Evolutionary conservation across 2,113 vertebrate species (phyloP), one percentile per base, ranked within the genome.

Genomic region (Atherinomorus stipes): DNA sequence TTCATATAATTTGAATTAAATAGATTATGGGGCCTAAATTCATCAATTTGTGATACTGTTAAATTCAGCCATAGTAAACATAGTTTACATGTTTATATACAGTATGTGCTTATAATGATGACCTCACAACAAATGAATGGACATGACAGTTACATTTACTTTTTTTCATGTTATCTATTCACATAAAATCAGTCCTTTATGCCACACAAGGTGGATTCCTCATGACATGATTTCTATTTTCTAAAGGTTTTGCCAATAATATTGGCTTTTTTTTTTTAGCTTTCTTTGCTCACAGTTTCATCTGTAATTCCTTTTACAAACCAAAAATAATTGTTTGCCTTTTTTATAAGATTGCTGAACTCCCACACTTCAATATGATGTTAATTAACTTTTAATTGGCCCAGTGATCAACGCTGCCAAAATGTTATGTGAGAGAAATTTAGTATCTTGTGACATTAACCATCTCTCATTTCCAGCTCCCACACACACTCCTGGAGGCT

Each of bases 381-480:
- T 79, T 71, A 74, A 74, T 73, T 78, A 69, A 57, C 49, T 62
- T 23, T 40, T 70, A 70, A 83, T 76, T 51, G 26, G 45, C 50
- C 44, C 34, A 11, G 51, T 77, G 52, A 70, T 13, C 26, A 67
- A 66, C 40, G 31, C 26, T 71, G 45, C 59, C 45, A 53, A 56
- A 64, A 47, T 50, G 68, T 56, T 45, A 51, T 19, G 16, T 15
- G 50, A 49, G 40, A 56, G 13, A 9, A 25, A 15, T 54, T 42
- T 15, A 15, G 40, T 42, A 4, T 42, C 40, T 15, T 3, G 6
- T 44, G 42, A 42, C 40, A 15, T 42, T 16, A 44, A 44, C 4
- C 13, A 12, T 44, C 42, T 4, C 7, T n/a, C 18, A 47, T n/a
- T 2, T 47, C n/a, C 44, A 47, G 44, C 18, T n/a, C 13, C 18